Conservation (phyloP, 2,888 invertebrate species). For the Acronicta leporina region DNA sequence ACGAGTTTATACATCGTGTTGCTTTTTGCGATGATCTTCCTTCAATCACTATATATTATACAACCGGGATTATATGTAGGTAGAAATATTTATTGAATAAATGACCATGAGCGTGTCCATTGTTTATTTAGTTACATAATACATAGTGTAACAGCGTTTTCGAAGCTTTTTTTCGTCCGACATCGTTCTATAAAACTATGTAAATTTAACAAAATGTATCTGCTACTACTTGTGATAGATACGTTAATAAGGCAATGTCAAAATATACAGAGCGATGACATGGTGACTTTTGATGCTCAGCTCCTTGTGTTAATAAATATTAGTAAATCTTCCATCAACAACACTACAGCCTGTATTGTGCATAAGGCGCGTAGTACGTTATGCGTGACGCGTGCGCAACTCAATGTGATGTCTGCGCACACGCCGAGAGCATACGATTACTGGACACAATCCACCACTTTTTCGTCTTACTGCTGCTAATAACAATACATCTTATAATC, state of each 20-base stretch:
- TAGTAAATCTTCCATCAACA: background rate
- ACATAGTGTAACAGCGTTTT: no score
- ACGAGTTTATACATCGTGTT: constrained; percentile 57
- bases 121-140: no score
- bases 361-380: constrained; percentile 61
- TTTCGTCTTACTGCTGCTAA: constrained; percentile 40
- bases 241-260: no score
- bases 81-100: no score
- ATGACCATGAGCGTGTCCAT: no score
- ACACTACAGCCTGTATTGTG: constrained; percentile 42
- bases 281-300: no score
- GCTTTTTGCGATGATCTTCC: constrained; percentile 9
- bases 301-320: background rate
- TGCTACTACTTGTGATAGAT: no score
- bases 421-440: constrained; percentile 77
- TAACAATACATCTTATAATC: constrained; percentile 32
- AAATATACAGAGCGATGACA: no score
- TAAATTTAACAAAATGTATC: no score
- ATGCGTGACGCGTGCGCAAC: constrained; percentile 83
- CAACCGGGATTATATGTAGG: no score
- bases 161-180: no score
- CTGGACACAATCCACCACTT: constrained; percentile 27
- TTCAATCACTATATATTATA: background rate
- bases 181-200: no score
- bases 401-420: constrained; percentile 72